Base-by-base conservation (phyloP, 2,888 invertebrate genomes). In the Agonopterix subpropinquella region DNA sequence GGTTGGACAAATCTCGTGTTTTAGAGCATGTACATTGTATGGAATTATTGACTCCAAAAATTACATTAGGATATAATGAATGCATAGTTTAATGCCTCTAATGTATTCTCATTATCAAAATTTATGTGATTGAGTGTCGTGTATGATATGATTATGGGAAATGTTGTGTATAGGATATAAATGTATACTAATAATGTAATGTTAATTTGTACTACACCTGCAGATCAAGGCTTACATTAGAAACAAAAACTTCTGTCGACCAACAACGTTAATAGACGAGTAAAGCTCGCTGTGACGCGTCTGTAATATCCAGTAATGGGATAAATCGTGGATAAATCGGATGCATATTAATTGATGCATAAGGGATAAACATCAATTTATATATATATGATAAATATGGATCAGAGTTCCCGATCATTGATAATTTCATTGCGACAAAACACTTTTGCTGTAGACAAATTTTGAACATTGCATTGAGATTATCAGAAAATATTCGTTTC, bases 41-140 rank as follows among this genome's bases (percentile, higher is more conserved):
- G 76, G 74, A 74, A 74, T 75, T 71, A 72, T 72, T 75, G 77
- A 83, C 81, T 84, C 84, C 84, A 83, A 84, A 84, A 80, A 82
- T 75, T 75, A 73, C 57, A 68, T 73, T 75, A 77, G 73, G 70
- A 65, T 76, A 71, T 73, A 74, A 73, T 68, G 75, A 77, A 80
- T 71, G 70, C 73, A 73, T 77, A 77, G 71, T 67, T 35, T 70
- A 73, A 70, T 70, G 70, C 68, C 72, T 74, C 77, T 75, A 74
- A 71, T 78, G 74, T 79, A 78, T 70, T 77, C 73, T 73, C 68
- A 66, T 69, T 72, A 73, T 78, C 69, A 68, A 71, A 68, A 69
- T 70, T 69, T 69, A 71, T 77, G 72, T 78, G 75, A 75, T 72
- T 70, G 65, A 70, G 65, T 73, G 71, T 70, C 64, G 61, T 69